Evolutionary conservation across 2,888 invertebrate species (phyloP).

Genomic region (Palloptera scutellata): DNA sequence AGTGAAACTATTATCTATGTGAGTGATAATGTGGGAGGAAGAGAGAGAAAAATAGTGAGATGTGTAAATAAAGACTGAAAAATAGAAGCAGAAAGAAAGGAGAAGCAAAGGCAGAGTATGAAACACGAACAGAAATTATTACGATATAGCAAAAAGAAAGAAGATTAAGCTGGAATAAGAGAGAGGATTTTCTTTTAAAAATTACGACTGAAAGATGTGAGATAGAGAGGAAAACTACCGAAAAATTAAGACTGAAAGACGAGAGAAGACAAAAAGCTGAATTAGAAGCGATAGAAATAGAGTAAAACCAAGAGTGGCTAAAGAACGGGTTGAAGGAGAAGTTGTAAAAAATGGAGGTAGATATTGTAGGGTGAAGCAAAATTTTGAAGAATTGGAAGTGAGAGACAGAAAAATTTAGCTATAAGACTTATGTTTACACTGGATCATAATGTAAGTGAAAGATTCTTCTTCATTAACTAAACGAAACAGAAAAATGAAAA

Average conservation of each 20-base stretch:
- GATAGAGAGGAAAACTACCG: background rate
- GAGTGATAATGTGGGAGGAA: background rate
- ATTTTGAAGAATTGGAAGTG: background rate
- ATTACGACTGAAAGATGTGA: background rate
- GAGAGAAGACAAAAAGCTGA: background rate
- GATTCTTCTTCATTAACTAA: no score
- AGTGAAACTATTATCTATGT: background rate
- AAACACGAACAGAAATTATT: background rate
- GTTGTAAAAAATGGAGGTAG: no score
- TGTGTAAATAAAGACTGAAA: background rate
- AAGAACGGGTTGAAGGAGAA: no score
- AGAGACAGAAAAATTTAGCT: no score
- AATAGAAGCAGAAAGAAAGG: background rate
- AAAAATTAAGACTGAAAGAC: background rate
- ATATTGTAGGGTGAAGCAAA: background rate
- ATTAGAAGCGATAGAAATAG: no score
- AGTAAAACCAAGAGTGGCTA: no score
- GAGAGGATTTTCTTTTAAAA: no score
- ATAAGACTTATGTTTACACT: no score
- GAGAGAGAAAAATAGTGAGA: background rate
- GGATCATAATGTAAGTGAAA: no score
- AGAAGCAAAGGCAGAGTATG: background rate
- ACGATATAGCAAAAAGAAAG: no score
- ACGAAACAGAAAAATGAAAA: no score
- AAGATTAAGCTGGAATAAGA: no score